Percentiles rank a stretch among this genome's conserved stretches.
Evolutionary conservation across 2,113 vertebrate species (phyloP).

Genomic region (Melospiza georgiana): DNA sequence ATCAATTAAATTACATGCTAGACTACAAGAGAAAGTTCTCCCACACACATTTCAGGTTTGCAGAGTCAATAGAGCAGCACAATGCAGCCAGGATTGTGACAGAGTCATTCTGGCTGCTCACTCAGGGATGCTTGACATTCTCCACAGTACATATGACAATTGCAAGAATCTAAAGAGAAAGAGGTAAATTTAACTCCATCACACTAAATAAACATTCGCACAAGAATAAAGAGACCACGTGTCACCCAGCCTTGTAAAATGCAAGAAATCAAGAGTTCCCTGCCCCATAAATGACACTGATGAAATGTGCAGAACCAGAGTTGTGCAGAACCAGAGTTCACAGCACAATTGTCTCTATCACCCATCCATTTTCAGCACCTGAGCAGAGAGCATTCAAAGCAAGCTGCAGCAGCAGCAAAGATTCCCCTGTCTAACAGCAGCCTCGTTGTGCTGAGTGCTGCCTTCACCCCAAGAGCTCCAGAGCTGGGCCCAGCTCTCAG

Average conservation of each 20-base stretch:
- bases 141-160: background rate
- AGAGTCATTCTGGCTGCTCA: background rate
- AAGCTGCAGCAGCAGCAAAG: background rate
- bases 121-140: background rate
- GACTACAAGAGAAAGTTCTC: slow-evolving; percentile 8
- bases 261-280: background rate
- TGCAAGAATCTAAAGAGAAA: background rate
- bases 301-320: fast-evolving
- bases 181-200: background rate
- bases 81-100: fast-evolving
- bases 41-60: slow-evolving; percentile 21
- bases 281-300: background rate
- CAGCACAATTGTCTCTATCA: background rate
- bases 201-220: background rate
- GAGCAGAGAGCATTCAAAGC: background rate
- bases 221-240: background rate
- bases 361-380: background rate
- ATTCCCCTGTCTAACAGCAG: background rate
- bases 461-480: background rate
- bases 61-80: background rate
- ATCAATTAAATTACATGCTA: slow-evolving; percentile 32
- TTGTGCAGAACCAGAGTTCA: background rate
- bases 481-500: background rate
- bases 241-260: background rate
- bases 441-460: background rate